Evolutionary conservation across 2,888 invertebrate genomes (phyloP).

Genomic region (Andrena minutula): DNA sequence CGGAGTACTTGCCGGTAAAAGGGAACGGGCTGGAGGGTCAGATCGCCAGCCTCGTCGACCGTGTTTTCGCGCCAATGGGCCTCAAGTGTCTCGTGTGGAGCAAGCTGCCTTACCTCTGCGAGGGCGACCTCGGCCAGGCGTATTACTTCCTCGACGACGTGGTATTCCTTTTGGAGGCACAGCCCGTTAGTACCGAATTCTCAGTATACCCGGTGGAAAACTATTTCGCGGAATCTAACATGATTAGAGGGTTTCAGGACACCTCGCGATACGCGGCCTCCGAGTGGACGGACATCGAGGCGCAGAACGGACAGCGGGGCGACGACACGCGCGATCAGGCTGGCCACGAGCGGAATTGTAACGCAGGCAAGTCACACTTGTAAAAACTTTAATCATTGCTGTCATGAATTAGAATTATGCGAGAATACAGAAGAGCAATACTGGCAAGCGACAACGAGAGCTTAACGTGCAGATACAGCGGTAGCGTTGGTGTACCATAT

Average conservation of each 20-base stretch:
- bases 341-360: slow-evolving; percentile 17
- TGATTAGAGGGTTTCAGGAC: slow-evolving; percentile 56
- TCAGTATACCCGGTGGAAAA: neutral
- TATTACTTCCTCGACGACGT: slow-evolving; percentile 97
- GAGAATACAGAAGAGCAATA: slow-evolving; percentile 83
- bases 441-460: slow-evolving; percentile 83
- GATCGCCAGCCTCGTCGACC: slow-evolving; percentile 89
- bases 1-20: slow-evolving; percentile 89
- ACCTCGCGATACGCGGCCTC: slow-evolving; percentile 55
- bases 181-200: slow-evolving; percentile 54
- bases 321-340: neutral
- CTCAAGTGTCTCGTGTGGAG: slow-evolving; percentile 94
- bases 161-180: slow-evolving; percentile 91
- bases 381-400: slow-evolving; percentile 82
- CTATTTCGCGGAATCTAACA: slow-evolving; percentile 2
- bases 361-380: slow-evolving; percentile 78
- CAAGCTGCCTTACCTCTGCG: slow-evolving; percentile 97
- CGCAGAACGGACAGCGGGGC: neutral
- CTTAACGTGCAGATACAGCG: slow-evolving; percentile 81
- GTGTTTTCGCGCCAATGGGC: slow-evolving; percentile 89
- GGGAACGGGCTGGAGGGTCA: slow-evolving; percentile 93
- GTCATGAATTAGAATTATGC: slow-evolving; percentile 80
- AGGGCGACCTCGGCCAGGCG: slow-evolving; percentile 96
- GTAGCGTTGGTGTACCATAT: slow-evolving; percentile 80
- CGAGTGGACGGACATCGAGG: slow-evolving; percentile 25